Evolutionary conservation across 2,113 vertebrate species (phyloP).

Genomic region (Hoplias malabaricus): DNA sequence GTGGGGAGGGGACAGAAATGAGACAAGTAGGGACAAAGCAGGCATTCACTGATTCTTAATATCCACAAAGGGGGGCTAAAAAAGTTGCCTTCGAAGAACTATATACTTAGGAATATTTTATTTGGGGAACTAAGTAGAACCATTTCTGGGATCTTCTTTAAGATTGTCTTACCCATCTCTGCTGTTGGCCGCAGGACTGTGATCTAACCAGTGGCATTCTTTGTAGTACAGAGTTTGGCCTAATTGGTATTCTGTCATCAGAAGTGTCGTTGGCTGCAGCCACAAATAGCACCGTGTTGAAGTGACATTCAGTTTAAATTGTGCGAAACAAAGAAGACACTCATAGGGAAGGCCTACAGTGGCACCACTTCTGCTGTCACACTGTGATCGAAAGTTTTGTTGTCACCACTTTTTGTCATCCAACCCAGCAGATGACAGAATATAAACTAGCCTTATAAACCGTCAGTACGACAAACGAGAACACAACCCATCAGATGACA

Average conservation of each 20-base stretch:
- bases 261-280: background rate
- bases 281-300: background rate
- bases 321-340: background rate
- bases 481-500: background rate
- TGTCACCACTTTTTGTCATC: background rate
- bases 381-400: background rate
- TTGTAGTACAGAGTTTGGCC: background rate
- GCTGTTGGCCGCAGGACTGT: background rate
- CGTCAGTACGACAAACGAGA: background rate
- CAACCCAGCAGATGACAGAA: background rate
- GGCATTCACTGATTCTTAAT: too few species aligned
- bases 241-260: background rate
- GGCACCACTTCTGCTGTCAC: background rate
- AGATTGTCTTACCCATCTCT: background rate
- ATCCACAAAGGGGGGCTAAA: too few species aligned
- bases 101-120: too few species aligned
- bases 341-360: background rate
- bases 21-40: too few species aligned
- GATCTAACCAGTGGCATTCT: constrained; percentile 6
- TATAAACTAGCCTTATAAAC: background rate
- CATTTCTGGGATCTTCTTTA: too few species aligned
- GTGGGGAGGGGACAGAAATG: too few species aligned
- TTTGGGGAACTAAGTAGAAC: too few species aligned
- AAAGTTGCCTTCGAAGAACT: too few species aligned
- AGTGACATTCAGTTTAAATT: background rate